A percentile compares a stretch with the other conserved stretches of the same genome.
Evolutionary conservation across 2,113 vertebrate species (phyloP).

Genomic region (Dromiciops gliroides): DNA sequence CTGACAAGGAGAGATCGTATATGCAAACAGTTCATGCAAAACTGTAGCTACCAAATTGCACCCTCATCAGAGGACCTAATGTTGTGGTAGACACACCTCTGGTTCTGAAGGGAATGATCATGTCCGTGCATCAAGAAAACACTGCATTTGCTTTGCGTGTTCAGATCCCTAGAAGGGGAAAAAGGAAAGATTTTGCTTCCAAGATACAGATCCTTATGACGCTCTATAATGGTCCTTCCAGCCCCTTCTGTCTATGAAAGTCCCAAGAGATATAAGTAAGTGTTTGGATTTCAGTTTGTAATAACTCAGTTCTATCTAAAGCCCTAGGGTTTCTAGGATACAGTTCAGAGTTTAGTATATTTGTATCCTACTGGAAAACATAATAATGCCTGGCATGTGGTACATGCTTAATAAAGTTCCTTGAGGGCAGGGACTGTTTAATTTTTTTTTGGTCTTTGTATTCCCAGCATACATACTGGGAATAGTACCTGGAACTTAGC

Average conservation of each 20-base stretch:
- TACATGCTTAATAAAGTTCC: not conserved
- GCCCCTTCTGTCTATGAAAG: not conserved
- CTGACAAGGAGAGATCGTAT: constrained; percentile 44
- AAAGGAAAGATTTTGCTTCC: not conserved
- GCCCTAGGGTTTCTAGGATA: not conserved
- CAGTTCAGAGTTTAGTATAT: not conserved
- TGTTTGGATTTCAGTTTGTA: not conserved
- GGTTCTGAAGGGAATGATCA: constrained; percentile 14
- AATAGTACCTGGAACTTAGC: too few relatives aligned
- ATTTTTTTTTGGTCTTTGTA: not conserved
- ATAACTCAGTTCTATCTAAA: constrained; percentile 32
- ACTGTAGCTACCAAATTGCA: not conserved
- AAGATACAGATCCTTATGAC: not conserved
- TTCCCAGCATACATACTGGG: too few relatives aligned
- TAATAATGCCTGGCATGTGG: not conserved
- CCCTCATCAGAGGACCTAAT: constrained; percentile 14
- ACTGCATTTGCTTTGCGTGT: constrained; percentile 1
- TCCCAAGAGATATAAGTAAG: not conserved
- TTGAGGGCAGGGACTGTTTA: not conserved
- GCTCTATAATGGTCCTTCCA: not conserved
- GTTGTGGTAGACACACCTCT: not conserved
- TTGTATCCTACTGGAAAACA: not conserved
- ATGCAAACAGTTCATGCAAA: not conserved
- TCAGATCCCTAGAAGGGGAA: constrained; percentile 40
- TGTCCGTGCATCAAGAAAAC: constrained; percentile 25